Percentiles rank a stretch among this genome's conserved stretches.
These are phyloP conservation scores for Barypeithes pellucidus DNA, from an alignment of 2,888 invertebrate species.

Conservation along the genomic window DNA sequence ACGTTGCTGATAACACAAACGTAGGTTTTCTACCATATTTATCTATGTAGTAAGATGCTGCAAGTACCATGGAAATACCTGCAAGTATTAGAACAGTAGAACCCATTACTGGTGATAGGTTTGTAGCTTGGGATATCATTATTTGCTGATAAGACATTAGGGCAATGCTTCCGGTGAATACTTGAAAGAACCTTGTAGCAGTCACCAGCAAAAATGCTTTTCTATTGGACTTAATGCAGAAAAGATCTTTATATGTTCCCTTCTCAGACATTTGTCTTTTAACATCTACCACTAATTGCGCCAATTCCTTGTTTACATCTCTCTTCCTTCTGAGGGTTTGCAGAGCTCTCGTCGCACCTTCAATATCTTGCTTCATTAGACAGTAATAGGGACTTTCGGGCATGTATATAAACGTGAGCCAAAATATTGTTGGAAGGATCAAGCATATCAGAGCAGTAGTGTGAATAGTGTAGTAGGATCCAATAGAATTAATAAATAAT, in stretches of 20 bases:
- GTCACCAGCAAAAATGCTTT: conserved; percentile 77
- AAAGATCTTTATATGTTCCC: conserved; percentile 73
- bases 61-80: conserved; percentile 65
- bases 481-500: conserved; percentile 59
- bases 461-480: conserved; percentile 59
- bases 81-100: conserved; percentile 70
- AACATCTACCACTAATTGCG: conserved; percentile 59
- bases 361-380: conserved; percentile 59
- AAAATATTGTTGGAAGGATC: conserved; percentile 59
- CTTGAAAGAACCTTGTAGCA: conserved; percentile 68
- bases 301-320: conserved; percentile 62
- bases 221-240: conserved; percentile 74
- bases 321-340: conserved; percentile 58
- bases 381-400: conserved; percentile 66
- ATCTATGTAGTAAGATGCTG: conserved; percentile 63
- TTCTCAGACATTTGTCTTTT: conserved; percentile 63
- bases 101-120: conserved; percentile 63
- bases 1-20: conserved; percentile 59
- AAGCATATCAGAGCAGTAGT: conserved; percentile 56
- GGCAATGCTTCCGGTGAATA: conserved; percentile 62
- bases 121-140: conserved; percentile 64
- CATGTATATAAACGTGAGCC: conserved; percentile 60
- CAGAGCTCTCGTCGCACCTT: conserved; percentile 59
- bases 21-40: conserved; percentile 62
- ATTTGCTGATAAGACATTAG: conserved; percentile 62